A percentile compares a stretch with the other conserved stretches of the same genome.
Evolutionary conservation across 2,888 invertebrate genomes (phyloP).

Genomic region (Vanessa cardui): DNA sequence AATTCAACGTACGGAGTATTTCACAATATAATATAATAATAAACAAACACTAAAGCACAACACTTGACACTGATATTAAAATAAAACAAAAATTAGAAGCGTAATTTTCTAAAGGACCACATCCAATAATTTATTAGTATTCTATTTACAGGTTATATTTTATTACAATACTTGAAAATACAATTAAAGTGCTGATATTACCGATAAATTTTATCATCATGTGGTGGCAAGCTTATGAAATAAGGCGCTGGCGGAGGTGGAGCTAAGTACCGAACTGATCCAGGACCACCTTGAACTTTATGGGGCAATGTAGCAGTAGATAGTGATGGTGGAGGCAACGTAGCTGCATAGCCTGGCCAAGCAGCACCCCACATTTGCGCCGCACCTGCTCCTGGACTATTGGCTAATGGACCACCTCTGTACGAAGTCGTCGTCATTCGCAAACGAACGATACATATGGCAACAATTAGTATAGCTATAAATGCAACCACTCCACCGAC

Average conservation of each 20-base stretch:
- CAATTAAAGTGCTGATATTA: conserved; percentile 52
- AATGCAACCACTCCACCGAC: conserved; percentile 96
- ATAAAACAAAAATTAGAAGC: conserved; percentile 43
- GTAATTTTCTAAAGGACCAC: conserved; percentile 28
- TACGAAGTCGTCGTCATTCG: conserved; percentile 87
- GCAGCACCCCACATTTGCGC: conserved; percentile 83
- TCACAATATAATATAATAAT: conserved; percentile 1
- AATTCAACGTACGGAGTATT: not conserved
- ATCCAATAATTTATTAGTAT: conserved; percentile 33
- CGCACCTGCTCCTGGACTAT: conserved; percentile 83
- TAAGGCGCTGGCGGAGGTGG: conserved; percentile 86
- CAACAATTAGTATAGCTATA: conserved; percentile 92
- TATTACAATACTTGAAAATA: conserved; percentile 20
- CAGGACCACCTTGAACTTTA: conserved; percentile 82
- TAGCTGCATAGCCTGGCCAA: conserved; percentile 83
- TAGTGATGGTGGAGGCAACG: conserved; percentile 82
- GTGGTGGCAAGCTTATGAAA: conserved; percentile 84
- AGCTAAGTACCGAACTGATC: conserved; percentile 79
- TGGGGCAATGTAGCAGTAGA: conserved; percentile 87
- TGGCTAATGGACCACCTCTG: conserved; percentile 86
- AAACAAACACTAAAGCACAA: conserved; percentile 19
- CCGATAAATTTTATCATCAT: conserved; percentile 86
- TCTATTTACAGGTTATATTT: conserved; percentile 39
- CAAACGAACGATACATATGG: conserved; percentile 93
- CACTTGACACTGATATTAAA: conserved; percentile 21